phyloP scores from a whole-genome alignment of 2,797 vertebrate genomes.

The Basileuterus tristriatus region DNA sequence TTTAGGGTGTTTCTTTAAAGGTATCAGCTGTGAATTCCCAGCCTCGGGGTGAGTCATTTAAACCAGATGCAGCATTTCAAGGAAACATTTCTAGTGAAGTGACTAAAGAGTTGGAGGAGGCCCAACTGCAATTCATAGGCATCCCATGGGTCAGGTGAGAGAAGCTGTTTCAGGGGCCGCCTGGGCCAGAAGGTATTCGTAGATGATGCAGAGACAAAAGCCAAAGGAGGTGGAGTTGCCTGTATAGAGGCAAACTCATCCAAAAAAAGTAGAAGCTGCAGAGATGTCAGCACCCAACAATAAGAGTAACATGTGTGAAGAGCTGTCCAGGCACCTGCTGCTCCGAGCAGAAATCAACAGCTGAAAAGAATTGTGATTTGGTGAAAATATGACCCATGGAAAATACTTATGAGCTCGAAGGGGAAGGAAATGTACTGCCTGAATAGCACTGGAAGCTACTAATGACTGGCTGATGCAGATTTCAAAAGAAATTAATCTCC shows the following conservation, averaged over 20 bases:
- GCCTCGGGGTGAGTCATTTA: conserved; percentile 1
- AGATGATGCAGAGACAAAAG: not conserved
- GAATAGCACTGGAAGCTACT: not conserved
- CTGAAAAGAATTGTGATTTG: not conserved
- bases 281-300: not conserved
- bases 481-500: not conserved
- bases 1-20: not conserved
- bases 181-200: not conserved
- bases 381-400: not conserved
- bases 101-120: conserved; percentile 27
- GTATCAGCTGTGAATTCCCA: conserved; percentile 43
- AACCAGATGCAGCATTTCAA: conserved; percentile 35
- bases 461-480: not conserved
- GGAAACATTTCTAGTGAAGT: conserved; percentile 9
- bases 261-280: not conserved
- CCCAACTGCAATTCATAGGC: conserved; percentile 24
- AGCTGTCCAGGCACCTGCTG: not conserved
- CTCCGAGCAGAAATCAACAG: not conserved
- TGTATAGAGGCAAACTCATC: not conserved
- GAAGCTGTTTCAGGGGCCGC: not conserved
- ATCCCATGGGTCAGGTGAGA: conserved; percentile 16
- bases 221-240: not conserved
- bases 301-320: not conserved
- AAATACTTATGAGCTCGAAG: not conserved
- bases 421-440: not conserved